phyloP scores from a whole-genome alignment of 2,888 invertebrate genomes.

The Erebia epiphron region DNA sequence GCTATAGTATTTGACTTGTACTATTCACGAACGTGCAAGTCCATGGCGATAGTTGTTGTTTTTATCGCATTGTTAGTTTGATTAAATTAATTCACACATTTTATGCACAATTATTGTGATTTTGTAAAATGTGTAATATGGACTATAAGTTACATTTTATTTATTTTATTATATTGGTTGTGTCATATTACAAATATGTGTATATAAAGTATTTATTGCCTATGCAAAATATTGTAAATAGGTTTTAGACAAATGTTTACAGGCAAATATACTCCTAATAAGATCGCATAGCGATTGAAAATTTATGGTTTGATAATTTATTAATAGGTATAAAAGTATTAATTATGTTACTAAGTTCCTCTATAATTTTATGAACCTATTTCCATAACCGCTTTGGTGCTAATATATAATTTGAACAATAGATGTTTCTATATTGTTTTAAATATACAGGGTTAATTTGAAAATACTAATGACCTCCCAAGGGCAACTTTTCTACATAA shows the following conservation, averaged over 20 bases:
- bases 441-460: too few species aligned
- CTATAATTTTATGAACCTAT: background rate
- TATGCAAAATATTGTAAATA: background rate
- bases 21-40: too few species aligned
- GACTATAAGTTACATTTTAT: background rate
- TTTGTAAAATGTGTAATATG: background rate
- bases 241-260: background rate
- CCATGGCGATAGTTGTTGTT: too few species aligned
- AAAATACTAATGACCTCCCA: too few species aligned
- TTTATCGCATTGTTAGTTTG: too few species aligned
- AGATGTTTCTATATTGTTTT: too few species aligned
- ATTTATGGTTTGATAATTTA: background rate
- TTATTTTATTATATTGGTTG: constrained; percentile 2
- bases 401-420: too few species aligned
- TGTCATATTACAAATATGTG: constrained; percentile 10
- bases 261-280: background rate
- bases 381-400: background rate
- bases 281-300: background rate
- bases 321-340: background rate
- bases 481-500: too few species aligned
- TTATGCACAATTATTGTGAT: too few species aligned
- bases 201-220: constrained; percentile 5
- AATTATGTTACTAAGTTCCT: background rate
- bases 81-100: too few species aligned
- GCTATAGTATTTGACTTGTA: too few species aligned